Conservation (phyloP, 2,797 vertebrate species). For the Molossus molossus region DNA sequence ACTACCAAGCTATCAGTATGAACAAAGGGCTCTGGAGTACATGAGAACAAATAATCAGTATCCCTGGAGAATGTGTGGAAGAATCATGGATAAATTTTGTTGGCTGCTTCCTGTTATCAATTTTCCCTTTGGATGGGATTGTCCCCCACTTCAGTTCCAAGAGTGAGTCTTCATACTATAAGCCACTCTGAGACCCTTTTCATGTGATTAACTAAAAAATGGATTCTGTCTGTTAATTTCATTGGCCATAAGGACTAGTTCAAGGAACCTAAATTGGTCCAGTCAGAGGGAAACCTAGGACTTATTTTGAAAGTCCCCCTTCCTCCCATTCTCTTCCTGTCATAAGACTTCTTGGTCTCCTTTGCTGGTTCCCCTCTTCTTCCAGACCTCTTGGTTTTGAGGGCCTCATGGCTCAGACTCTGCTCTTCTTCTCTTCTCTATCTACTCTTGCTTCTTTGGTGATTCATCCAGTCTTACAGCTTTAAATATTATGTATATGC, state of each 20-base stretch:
- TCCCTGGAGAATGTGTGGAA: too few species aligned
- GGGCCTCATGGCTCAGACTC: neutral
- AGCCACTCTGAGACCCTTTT: neutral
- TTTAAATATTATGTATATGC: neutral
- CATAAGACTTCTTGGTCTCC: neutral
- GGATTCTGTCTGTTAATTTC: neutral
- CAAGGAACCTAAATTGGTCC: neutral
- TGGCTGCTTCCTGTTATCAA: neutral
- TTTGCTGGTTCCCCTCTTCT: neutral
- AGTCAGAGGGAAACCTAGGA: neutral
- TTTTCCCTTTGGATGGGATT: neutral
- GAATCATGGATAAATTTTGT: neutral
- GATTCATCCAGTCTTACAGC: neutral
- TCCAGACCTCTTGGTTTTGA: neutral
- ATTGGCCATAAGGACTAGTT: neutral
- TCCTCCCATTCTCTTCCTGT: neutral
- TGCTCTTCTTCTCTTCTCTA: neutral
- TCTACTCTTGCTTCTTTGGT: neutral
- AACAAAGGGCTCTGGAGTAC: neutral
- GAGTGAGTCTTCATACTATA: neutral
- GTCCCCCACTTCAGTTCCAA: neutral
- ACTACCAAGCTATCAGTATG: neutral
- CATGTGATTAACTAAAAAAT: neutral
- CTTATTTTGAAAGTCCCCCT: neutral
- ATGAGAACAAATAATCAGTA: neutral